A percentile compares a stretch with the other conserved stretches of the same genome.
Conservation (phyloP, 1,140 invertebrate species). For the Ganaspis sp. region DNA sequence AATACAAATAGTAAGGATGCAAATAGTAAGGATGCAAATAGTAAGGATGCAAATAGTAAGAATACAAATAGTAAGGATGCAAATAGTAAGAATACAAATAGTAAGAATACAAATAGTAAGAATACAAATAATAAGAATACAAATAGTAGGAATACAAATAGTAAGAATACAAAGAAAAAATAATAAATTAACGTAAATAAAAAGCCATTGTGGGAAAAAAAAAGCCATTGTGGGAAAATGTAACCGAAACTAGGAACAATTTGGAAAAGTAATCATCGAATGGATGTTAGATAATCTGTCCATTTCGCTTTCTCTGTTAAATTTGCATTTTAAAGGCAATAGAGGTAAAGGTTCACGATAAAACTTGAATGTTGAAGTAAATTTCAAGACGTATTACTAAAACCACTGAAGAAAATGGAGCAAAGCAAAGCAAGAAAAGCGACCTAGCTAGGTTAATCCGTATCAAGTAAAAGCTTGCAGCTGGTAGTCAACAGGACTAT, state of each 20-base stretch:
- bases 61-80: too few species aligned
- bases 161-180: too few species aligned
- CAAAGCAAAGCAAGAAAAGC: not conserved
- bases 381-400: conserved; percentile 12
- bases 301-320: not conserved
- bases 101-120: too few species aligned
- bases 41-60: too few species aligned
- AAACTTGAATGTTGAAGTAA: conserved; percentile 5
- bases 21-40: too few species aligned
- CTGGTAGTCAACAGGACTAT: conserved; percentile 26
- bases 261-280: not conserved
- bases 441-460: not conserved
- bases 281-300: not conserved
- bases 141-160: too few species aligned
- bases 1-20: too few species aligned
- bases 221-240: not conserved
- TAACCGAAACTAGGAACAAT: not conserved
- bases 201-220: not conserved
- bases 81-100: too few species aligned
- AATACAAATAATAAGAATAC: too few species aligned
- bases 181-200: too few species aligned
- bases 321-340: not conserved
- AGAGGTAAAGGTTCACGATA: not conserved
- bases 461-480: conserved; percentile 24
- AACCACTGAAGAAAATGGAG: not conserved